Evolutionary conservation across 2,113 vertebrate genomes (phyloP).

Genomic region (Chaetops frenatus): DNA sequence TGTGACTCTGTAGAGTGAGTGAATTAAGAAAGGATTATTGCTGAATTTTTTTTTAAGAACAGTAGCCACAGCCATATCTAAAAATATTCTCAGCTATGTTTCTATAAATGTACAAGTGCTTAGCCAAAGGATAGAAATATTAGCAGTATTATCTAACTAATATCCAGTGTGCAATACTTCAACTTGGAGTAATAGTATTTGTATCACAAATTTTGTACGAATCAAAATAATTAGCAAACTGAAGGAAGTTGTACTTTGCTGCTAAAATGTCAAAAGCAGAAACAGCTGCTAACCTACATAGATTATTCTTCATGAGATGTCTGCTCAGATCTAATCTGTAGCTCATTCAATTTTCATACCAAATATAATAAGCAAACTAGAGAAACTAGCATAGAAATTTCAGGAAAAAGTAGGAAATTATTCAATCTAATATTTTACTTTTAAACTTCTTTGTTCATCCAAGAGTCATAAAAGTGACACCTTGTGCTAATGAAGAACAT

Average conservation of each 20-base stretch:
- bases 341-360: neutral
- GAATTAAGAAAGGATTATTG: neutral
- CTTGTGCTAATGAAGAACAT: conserved; percentile 27
- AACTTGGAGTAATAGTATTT: neutral
- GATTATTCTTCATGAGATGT: neutral
- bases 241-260: neutral
- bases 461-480: conserved; percentile 45
- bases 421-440: neutral
- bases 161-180: neutral
- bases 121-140: neutral
- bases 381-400: neutral
- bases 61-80: neutral
- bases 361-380: neutral
- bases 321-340: neutral
- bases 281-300: neutral
- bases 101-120: neutral
- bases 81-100: neutral
- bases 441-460: neutral
- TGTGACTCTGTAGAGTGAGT: neutral
- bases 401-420: neutral
- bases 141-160: neutral
- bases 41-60: neutral
- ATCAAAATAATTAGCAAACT: neutral
- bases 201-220: neutral
- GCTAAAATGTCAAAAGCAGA: neutral